Evolutionary conservation across 2,888 invertebrate genomes (phyloP).

Genomic region (Synergus japonicus): DNA sequence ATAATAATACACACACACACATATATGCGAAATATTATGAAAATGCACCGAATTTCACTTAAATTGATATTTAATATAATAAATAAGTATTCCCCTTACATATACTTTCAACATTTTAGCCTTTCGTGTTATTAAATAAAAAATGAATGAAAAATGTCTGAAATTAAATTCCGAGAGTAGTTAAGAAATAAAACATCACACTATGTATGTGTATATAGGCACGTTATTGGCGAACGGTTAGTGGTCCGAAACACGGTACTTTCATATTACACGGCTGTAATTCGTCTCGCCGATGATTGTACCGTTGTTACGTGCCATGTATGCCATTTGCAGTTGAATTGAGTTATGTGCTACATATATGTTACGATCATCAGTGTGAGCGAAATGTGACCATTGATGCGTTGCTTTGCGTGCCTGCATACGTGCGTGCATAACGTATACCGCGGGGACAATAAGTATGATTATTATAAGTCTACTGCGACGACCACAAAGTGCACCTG

Average conservation of each 20-base stretch:
- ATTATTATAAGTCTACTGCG: constrained; percentile 66
- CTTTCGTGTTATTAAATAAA: background rate
- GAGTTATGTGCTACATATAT: constrained; percentile 54
- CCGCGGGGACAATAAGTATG: constrained; percentile 68
- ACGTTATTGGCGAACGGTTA: constrained; percentile 53
- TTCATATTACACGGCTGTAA: constrained; percentile 55
- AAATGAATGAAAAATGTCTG: background rate
- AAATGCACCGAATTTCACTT: constrained; percentile 5
- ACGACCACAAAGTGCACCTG: constrained; percentile 59
- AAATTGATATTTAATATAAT: background rate
- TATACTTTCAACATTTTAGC: background rate
- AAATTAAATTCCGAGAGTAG: background rate
- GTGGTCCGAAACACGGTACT: constrained; percentile 52
- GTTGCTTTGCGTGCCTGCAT: constrained; percentile 61
- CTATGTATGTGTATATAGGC: background rate
- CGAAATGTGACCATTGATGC: constrained; percentile 45
- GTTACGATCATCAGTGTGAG: background rate
- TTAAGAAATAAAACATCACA: constrained; percentile 1
- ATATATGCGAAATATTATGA: constrained; percentile 52
- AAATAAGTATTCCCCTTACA: background rate
- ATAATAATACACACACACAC: background rate
- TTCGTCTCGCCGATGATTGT: constrained; percentile 59
- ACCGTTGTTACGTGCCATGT: constrained; percentile 60
- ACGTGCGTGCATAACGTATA: constrained; percentile 62
- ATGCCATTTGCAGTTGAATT: constrained; percentile 59